Percentiles rank a stretch among this genome's conserved stretches.
Evolutionary conservation across 2,113 vertebrate genomes (phyloP).

Genomic region (Saguinus imperator): DNA sequence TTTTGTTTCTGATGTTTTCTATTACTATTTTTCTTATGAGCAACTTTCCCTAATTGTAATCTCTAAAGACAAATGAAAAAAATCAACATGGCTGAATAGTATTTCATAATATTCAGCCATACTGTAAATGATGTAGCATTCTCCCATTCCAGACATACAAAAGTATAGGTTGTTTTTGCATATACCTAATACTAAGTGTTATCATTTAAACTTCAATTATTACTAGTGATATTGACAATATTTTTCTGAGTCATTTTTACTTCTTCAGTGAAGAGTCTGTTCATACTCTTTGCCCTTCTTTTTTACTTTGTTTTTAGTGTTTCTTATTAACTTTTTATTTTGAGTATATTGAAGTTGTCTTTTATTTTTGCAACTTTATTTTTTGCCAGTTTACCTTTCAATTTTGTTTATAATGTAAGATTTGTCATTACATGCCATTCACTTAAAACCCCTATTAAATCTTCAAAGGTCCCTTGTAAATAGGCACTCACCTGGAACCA

Average conservation of each 20-base stretch:
- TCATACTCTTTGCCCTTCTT: background rate
- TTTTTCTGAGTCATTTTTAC: background rate
- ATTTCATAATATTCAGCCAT: slow-evolving; percentile 13
- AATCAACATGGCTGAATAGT: background rate
- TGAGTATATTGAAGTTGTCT: background rate
- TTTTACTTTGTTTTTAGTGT: background rate
- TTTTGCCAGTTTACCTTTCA: slow-evolving; percentile 46
- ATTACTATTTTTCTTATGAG: background rate
- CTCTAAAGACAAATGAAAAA: background rate
- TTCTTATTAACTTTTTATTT: slow-evolving; percentile 34
- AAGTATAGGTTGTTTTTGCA: background rate
- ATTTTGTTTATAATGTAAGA: slow-evolving; percentile 46
- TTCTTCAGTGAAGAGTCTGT: background rate
- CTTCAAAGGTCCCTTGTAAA: slow-evolving; percentile 69
- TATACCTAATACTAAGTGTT: background rate
- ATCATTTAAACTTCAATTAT: slow-evolving; percentile 40
- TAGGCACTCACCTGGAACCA: slow-evolving; percentile 69
- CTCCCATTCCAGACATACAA: background rate
- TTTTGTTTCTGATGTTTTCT: background rate
- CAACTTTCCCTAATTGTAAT: slow-evolving; percentile 49
- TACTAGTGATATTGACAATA: background rate
- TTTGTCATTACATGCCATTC: slow-evolving; percentile 52
- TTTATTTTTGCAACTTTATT: slow-evolving; percentile 40
- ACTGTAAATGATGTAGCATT: slow-evolving; percentile 6
- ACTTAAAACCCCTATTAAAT: slow-evolving; percentile 59